Conservation (phyloP, 2,797 vertebrate genomes). For the Bryconaethiops microstoma region DNA sequence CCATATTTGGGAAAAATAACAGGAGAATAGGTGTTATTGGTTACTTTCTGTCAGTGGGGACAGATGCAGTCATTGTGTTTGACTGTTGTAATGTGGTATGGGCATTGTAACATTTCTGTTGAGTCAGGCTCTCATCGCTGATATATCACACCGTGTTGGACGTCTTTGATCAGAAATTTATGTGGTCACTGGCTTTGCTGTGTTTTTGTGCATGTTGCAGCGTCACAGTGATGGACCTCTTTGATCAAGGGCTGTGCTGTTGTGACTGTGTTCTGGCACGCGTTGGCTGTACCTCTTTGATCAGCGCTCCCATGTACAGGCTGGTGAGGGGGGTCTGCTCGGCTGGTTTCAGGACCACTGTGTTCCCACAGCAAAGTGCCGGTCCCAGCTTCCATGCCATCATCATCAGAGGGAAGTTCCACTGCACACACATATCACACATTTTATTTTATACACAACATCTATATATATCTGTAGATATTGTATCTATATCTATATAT, state of each 20-base stretch:
- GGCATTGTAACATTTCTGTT: not conserved
- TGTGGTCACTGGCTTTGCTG: conserved; percentile 25
- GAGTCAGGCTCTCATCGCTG: conserved; percentile 6
- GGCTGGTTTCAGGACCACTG: conserved; percentile 95
- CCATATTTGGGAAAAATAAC: no score
- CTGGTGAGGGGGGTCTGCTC: conserved; percentile 97
- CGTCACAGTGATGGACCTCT: conserved; percentile 72
- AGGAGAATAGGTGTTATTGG: no score
- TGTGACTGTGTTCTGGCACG: conserved; percentile 4
- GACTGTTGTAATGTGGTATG: not conserved
- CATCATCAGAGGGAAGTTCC: conserved; percentile 99
- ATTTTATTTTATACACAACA: not conserved
- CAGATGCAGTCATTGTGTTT: not conserved
- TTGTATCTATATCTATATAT: no score
- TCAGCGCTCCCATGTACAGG: conserved; percentile 92
- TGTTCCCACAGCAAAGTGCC: conserved; percentile 95
- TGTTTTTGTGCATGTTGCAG: conserved; percentile 25
- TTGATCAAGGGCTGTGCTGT: conserved; percentile 77
- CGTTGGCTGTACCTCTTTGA: conserved; percentile 88
- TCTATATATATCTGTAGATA: no score
- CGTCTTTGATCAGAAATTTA: conserved; percentile 39
- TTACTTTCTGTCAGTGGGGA: not conserved
- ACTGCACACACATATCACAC: conserved; percentile 75
- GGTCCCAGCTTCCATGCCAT: conserved; percentile 98
- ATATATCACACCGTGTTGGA: conserved; percentile 20